Evolutionary conservation across 2,797 vertebrate genomes (phyloP), one percentile per base, ranked within the genome.

Genomic region (Malurus splendens): DNA sequence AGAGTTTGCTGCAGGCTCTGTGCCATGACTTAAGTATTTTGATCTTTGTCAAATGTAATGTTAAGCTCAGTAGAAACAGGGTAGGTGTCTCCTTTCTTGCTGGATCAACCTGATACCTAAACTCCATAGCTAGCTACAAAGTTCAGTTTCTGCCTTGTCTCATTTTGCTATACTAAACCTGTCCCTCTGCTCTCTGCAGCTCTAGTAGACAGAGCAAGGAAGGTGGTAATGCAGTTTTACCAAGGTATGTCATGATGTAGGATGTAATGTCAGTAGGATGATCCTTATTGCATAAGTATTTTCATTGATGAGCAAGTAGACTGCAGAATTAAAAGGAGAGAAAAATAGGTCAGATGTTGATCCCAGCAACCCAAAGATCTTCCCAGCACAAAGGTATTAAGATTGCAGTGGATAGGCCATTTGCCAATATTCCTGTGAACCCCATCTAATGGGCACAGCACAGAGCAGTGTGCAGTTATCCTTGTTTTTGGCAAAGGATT

Each of bases 341-440:
- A 38, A 87, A 89, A 87, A 52, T 65, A 51, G 72, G 54, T 92
- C 74, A 86, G 71, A 36, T 87, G 44, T 90, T 39, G 82, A 89
- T 86, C 52, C 50, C 32, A 74, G 52, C 56, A 86, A 73, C 60
- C 42, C 60, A 47, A 79, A 88, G 77, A 61, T 71, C 86, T 91
- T 73, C 47, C 50, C 47, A 52, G 60, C 67, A 79, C 27, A 64
- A 60, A 86, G 15, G 8, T 59, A 62, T 65, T 78, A 66, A 66
- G 73, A 56, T 45, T 72, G 76, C 44, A 81, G 33, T 86, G 59
- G 48, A 6, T 5, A 82, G 87, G 81, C 56, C 30, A 24, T 30
- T 66, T 87, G 74, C 73, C 87, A 66, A 0, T 15, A 36, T 60
- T 56, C 13, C n/a, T 32, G 45, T 78, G 67, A 86, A 67, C 56